A percentile compares a stretch with the other conserved stretches of the same genome.
phyloP scores from a whole-genome alignment of 2,888 invertebrate genomes.

The Leuctra nigra region DNA sequence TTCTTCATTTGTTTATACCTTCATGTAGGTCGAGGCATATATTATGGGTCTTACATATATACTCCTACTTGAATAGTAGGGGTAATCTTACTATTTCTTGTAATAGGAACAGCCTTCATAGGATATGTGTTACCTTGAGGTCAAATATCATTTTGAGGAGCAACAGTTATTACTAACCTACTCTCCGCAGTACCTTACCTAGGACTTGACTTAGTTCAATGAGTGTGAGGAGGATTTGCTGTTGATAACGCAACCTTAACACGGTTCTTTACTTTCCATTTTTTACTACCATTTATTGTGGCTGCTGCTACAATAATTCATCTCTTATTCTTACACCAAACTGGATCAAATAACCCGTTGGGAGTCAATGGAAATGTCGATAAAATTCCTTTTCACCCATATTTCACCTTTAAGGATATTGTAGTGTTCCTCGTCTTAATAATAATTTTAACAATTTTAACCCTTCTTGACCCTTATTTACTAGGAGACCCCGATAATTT shows the following conservation, averaged over 20 bases:
- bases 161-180: constrained; percentile 71
- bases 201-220: constrained; percentile 55
- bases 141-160: constrained; percentile 77
- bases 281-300: constrained; percentile 63
- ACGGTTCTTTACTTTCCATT: constrained; percentile 71
- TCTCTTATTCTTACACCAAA: constrained; percentile 57
- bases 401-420: too few relatives aligned
- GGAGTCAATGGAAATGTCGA: constrained; percentile 57
- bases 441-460: too few relatives aligned
- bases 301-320: constrained; percentile 52
- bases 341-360: constrained; percentile 60
- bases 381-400: constrained; percentile 66
- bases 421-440: too few relatives aligned
- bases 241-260: constrained; percentile 66
- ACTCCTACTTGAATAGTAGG: constrained; percentile 58
- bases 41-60: constrained; percentile 45
- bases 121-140: constrained; percentile 64
- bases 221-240: constrained; percentile 71
- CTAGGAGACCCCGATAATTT: constrained; percentile 74
- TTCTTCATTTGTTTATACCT: constrained; percentile 64
- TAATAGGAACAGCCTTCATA: constrained; percentile 68
- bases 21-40: constrained; percentile 60
- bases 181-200: constrained; percentile 64
- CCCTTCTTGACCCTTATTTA: too few relatives aligned
- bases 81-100: constrained; percentile 55